Conservation (phyloP, 2,113 vertebrate genomes). For the Tinamus guttatus region DNA sequence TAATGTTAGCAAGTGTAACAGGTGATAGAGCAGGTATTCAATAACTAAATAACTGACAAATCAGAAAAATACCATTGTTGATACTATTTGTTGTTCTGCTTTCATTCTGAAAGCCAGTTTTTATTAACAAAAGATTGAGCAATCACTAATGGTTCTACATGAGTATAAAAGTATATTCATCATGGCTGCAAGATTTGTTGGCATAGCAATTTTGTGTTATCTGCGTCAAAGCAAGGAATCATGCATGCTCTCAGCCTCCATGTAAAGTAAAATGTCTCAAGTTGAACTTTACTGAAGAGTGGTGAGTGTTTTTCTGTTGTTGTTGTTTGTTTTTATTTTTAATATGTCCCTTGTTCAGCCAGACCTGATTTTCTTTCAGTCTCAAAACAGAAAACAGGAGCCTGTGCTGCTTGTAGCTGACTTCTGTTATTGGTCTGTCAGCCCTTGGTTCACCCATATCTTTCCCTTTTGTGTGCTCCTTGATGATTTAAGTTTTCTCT, state of each 20-base stretch:
- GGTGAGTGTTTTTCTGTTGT: no score
- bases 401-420: slow-evolving; percentile 10
- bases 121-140: background rate
- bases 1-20: background rate
- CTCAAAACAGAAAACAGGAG: background rate
- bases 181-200: background rate
- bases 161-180: background rate
- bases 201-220: background rate
- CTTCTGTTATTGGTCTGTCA: slow-evolving; percentile 25
- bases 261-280: background rate
- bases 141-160: background rate
- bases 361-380: slow-evolving; percentile 2
- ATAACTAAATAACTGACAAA: slow-evolving; percentile 3
- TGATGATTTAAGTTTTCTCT: slow-evolving; percentile 3
- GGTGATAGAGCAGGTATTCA: background rate
- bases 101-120: background rate
- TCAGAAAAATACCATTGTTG: background rate
- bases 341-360: background rate
- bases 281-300: background rate
- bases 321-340: background rate
- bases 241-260: background rate
- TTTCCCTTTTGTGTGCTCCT: background rate
- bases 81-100: background rate
- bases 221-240: background rate
- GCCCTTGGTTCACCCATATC: background rate